Percentiles rank a stretch among this genome's conserved stretches.
phyloP scores from a whole-genome alignment of 2,888 invertebrate species.

The Nomada fabriciana region DNA sequence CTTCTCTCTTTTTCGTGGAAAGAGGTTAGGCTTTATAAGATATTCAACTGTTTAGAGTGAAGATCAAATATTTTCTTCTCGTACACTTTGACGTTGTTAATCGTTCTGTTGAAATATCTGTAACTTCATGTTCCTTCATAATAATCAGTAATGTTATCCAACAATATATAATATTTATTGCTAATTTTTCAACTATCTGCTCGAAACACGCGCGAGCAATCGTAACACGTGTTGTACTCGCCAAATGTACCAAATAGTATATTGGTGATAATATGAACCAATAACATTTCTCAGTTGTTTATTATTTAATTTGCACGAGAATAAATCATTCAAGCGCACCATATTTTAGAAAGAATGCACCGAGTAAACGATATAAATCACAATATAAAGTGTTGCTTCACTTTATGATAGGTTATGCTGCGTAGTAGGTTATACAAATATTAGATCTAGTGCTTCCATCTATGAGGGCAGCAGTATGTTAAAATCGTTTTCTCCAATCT shows the following conservation, averaged over 20 bases:
- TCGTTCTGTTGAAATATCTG: background rate
- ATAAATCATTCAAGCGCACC: background rate
- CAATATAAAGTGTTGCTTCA: background rate
- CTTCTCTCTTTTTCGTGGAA: background rate
- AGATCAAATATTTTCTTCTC: background rate
- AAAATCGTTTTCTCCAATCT: too few species aligned
- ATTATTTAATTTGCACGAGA: background rate
- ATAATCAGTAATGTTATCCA: background rate
- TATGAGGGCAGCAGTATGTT: background rate
- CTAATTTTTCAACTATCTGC: background rate
- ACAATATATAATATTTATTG: background rate
- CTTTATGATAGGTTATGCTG: constrained; percentile 18
- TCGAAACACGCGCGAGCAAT: background rate
- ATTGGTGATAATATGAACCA: background rate
- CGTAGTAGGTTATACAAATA: background rate
- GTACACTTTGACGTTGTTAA: too few species aligned
- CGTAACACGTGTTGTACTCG: background rate
- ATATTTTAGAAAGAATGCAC: background rate
- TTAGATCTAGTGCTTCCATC: constrained; percentile 24
- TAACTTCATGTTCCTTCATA: background rate
- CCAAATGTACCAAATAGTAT: background rate
- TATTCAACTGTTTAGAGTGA: background rate
- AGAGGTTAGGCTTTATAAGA: constrained; percentile 1
- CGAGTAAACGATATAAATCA: background rate
- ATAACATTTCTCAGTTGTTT: background rate